Evolutionary conservation across 2,888 invertebrate genomes (phyloP), one percentile per base, ranked within the genome.

Genomic region (Brenthis daphne): DNA sequence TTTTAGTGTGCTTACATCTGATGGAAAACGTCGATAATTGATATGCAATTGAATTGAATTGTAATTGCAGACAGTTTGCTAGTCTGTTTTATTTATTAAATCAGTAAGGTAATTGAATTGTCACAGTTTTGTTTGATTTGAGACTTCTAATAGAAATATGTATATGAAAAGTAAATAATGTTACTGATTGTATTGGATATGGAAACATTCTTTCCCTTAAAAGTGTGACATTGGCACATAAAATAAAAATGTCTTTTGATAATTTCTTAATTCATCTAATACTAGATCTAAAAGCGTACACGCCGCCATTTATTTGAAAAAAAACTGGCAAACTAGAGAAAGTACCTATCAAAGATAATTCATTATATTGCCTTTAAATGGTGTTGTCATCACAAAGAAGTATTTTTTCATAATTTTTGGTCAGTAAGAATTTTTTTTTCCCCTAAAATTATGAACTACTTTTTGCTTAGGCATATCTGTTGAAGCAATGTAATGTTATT

Each of bases 61-160:
- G 43, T 81, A 82, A 82, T 79, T 79, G 82, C 88, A 85, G 88
- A 89, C 84, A 14, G 61, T 80, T 79, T 82, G 85, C 89, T 89
- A 89, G 89, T 89, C 89, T 87, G 88, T 87, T 84, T 81, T 82
- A 86, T 87, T 87, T 88, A 85, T 86, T 84, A 53, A 63, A 63
- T 53, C 61, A 63, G 61, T 63, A 48, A 60, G 58, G 29, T 48
- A 60, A 50, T 60, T 24, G 3, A 48, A 48, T 50, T 60, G 29
- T 60, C 29, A 60, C 12, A n/a, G 47, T 48, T 29, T 48, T n/a
- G 14, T 48, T 48, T 48, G 48, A 29, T 57, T 29, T 29, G 48
- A 60, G 29, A 3, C 2, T 60, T 48, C 48, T 50, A 24, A 48
- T 60, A 60, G 29, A 60, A 48, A 29, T 57, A 47, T 57, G 47